Conservation (phyloP, 2,113 vertebrate genomes). For the Turdus rufiventris region DNA sequence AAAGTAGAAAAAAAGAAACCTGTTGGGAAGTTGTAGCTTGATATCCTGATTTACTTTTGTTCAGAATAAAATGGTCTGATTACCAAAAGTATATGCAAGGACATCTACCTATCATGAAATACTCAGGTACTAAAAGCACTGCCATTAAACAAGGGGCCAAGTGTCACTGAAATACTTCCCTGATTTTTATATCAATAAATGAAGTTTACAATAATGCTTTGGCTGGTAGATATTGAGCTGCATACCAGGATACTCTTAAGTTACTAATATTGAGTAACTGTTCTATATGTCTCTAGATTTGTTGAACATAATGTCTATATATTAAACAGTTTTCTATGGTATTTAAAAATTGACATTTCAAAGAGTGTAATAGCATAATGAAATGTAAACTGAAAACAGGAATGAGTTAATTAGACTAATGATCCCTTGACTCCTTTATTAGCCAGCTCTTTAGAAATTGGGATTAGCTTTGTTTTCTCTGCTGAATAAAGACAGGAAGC, state of each 20-base stretch:
- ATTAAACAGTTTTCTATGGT: conserved; percentile 63
- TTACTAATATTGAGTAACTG: conserved; percentile 35
- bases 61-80: background rate
- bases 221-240: background rate
- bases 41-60: background rate
- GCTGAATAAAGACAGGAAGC: conserved; percentile 66
- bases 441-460: conserved; percentile 68
- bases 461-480: conserved; percentile 73
- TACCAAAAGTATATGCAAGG: background rate
- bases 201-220: background rate
- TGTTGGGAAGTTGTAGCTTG: background rate
- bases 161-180: background rate
- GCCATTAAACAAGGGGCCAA: background rate
- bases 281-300: conserved; percentile 25
- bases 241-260: background rate
- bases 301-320: conserved; percentile 24
- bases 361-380: conserved; percentile 70
- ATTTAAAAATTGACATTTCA: conserved; percentile 68
- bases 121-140: background rate
- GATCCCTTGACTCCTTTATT: conserved; percentile 73
- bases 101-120: background rate
- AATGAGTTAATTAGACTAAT: conserved; percentile 74
- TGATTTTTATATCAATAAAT: background rate
- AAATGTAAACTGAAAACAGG: conserved; percentile 70
- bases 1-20: background rate